Evolutionary conservation across 2,797 vertebrate species (phyloP), one percentile per base, ranked within the genome.

Genomic region (Melanotaenia parkinsoni): DNA sequence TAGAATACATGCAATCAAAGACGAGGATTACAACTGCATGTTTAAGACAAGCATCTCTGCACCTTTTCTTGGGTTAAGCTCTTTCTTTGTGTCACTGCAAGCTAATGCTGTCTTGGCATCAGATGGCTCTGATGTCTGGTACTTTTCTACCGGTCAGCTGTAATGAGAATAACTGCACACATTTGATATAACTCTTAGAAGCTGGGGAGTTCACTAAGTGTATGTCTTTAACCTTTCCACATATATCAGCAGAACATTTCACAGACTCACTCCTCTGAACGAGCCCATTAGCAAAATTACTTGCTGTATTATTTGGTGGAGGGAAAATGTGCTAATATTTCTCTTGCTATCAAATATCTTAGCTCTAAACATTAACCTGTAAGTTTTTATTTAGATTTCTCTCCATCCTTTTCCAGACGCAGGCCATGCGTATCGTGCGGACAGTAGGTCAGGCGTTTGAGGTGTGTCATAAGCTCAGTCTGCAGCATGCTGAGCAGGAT

Each of bases 361-460:
- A 26, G 37, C 59, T 70, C 13, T 8, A 37, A 6, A 61, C 35
- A 22, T 5, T 47, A 22, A 67, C 50, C n/a, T 54, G 40, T 67
- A 33, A 47, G 20, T 20, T 56, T 24, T 35, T 26, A 26, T 54
- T 43, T 26, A n/a, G 11, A 35, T n/a, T 16, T 60, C 8, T 58
- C 6, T 66, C 7, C 28, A 40, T 35, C 6, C 43, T 30, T 58
- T 24, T 37, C 62, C 84, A 96, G 95, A 96, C 93, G 54, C 96
- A 96, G 90, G 95, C 95, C 28, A 95, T 97, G 95, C 95, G 94
- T 0, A 96, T 96, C 40, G 95, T 96, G 75, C 93, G 95, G 59
- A 96, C 97, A 0, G 91, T 95, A 18, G 96, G 96, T 26, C 96
- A 96, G 86, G 96, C 96, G 16, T 97, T 98, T 20, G 95, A 97